These are phyloP conservation scores for Notarius lentiginosus DNA, from an alignment of 2,113 vertebrate genomes.

Conservation along the genomic window DNA sequence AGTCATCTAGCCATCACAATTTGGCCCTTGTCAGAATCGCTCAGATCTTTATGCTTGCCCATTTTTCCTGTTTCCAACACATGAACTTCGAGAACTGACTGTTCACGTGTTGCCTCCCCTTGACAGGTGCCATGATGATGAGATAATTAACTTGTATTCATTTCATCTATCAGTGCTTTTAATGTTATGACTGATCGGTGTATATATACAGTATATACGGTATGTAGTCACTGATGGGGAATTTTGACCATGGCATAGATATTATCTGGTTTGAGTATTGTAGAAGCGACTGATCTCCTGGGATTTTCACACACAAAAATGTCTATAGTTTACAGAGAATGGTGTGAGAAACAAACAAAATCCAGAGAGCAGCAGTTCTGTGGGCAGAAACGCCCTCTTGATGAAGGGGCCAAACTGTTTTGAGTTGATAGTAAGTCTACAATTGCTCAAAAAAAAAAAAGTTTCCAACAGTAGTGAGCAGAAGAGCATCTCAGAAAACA, in stretches of 20 bases:
- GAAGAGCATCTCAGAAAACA: neutral
- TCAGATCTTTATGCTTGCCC: too few relatives aligned
- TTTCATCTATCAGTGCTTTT: too few relatives aligned
- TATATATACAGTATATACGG: too few relatives aligned
- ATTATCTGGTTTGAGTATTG: neutral
- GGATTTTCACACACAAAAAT: neutral
- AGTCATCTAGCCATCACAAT: too few relatives aligned
- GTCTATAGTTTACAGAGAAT: neutral
- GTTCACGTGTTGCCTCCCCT: too few relatives aligned
- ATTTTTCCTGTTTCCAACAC: too few relatives aligned
- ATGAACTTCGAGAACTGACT: too few relatives aligned
- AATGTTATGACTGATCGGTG: too few relatives aligned
- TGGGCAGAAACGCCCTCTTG: neutral
- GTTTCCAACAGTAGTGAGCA: neutral
- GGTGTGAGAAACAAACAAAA: neutral
- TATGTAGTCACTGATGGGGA: neutral
- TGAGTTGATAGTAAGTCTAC: too few relatives aligned
- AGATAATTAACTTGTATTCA: too few relatives aligned
- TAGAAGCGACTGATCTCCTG: neutral
- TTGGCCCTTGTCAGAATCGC: too few relatives aligned
- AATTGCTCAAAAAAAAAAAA: neutral
- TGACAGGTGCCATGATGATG: too few relatives aligned
- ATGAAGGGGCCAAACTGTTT: neutral
- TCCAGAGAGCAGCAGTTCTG: neutral
- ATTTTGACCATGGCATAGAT: neutral